A percentile compares a stretch with the other conserved stretches of the same genome.
These are phyloP conservation scores for Ophioderma brevispina DNA, from an alignment of 35 echinoderm and acorn worm species.

Conservation along the genomic window DNA sequence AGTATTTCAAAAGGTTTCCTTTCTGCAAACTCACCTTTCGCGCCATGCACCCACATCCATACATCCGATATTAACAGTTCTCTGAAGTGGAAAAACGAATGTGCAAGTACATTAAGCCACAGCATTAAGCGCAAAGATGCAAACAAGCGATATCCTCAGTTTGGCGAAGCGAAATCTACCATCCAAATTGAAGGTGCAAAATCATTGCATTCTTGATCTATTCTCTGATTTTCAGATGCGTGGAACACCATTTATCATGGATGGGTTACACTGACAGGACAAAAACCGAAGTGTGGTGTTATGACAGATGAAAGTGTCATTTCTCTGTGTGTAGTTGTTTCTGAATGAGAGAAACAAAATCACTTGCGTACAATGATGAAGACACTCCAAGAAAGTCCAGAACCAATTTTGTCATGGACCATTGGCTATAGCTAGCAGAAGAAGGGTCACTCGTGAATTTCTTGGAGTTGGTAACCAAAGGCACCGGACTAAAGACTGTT, in stretches of 20 bases:
- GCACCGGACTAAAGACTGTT: background rate
- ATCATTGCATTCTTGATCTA: background rate
- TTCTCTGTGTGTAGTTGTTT: background rate
- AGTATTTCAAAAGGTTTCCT: background rate
- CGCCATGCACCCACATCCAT: background rate
- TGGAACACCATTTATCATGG: background rate
- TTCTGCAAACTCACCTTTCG: background rate
- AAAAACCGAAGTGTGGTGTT: background rate
- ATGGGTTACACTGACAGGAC: slow-evolving; percentile 20
- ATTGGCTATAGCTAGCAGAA: background rate
- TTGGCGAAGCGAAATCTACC: background rate
- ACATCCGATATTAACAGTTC: slow-evolving; percentile 1
- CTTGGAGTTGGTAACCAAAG: background rate
- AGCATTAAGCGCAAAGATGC: background rate
- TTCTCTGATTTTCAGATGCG: background rate
- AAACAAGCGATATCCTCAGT: background rate
- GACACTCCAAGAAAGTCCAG: slow-evolving; percentile 13
- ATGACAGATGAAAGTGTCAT: background rate
- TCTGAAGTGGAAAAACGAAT: slow-evolving; percentile 3
- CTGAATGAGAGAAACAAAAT: background rate
- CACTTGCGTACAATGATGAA: slow-evolving; percentile 4
- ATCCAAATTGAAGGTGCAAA: background rate
- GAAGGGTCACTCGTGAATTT: slow-evolving; percentile 7
- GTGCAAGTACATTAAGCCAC: background rate
- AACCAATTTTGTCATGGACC: slow-evolving; percentile 16